These are phyloP conservation scores for Thripadectes ignobilis DNA, from an alignment of 2,797 vertebrate genomes.

Conservation along the genomic window DNA sequence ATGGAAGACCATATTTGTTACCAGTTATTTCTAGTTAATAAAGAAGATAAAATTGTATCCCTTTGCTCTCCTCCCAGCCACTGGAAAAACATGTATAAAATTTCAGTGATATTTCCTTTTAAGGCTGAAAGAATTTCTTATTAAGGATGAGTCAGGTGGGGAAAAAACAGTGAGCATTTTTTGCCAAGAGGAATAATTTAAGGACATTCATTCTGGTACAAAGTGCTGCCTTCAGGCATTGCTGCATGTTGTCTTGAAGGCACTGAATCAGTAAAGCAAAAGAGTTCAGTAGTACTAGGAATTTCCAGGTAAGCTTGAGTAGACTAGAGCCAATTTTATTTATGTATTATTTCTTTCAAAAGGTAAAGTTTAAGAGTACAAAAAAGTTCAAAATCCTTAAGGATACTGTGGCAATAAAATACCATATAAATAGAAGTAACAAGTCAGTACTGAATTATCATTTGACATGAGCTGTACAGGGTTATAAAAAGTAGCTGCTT, in stretches of 20 bases:
- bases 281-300: not conserved
- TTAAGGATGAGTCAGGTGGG: not conserved
- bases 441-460: slow-evolving; percentile 25
- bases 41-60: not conserved
- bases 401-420: slow-evolving; percentile 34
- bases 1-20: not conserved
- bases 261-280: not conserved
- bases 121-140: not conserved
- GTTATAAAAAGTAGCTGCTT: not conserved
- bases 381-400: slow-evolving; percentile 29
- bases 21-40: not conserved
- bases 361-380: not conserved
- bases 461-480: not conserved
- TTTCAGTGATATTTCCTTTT: not conserved
- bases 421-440: not conserved
- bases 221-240: not conserved
- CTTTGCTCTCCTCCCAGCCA: not conserved
- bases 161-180: not conserved
- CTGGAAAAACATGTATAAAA: not conserved
- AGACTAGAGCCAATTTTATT: not conserved
- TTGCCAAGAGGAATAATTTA: not conserved
- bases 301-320: not conserved
- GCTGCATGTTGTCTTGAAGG: not conserved
- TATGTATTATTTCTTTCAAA: not conserved
- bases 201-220: not conserved